Base-by-base conservation (phyloP, 2,888 invertebrate genomes). In the Meteorus cinctellus region DNA sequence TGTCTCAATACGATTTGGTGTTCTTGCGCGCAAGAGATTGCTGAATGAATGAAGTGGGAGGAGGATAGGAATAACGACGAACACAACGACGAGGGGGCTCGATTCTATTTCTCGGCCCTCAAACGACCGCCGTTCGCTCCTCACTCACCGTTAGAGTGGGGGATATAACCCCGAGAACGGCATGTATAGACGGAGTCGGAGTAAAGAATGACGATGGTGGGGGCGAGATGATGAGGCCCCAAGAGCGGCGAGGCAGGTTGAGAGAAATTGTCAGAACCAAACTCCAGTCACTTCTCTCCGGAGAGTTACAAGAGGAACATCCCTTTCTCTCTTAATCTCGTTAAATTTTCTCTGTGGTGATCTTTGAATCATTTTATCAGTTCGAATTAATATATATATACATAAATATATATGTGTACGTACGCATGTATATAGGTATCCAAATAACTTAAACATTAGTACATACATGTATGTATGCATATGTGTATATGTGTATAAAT, bases 181-280 rank as follows among this genome's bases (percentile, higher is more conserved):
- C 19, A 19, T 8, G 19, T n/a, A 19, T 19, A 24, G 55, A 55
- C 48, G 14, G n/a, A n/a, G 55, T 19, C 6, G n/a, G 67, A 48
- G 72, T 51, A 31, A 14, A 59, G 55, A 66, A 66, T 60, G 48
- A 34, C 63, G 45, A 48, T 74, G 78, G 79, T 75, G 78, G 81
- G 77, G 81, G 81, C 82, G 81, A 81, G 85, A 85, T 83, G 85
- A 86, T 84, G 84, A 81, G 82, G 79, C 78, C 78, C 78, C 78
- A 81, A 68, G 36, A 45, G 34, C 65, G 74, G 48, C 73, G 63
- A 72, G 60, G 82, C 84, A 83, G 85, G 79, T 82, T 81, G 81
- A 85, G 86, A 86, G 85, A 84, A 86, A 84, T 84, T 84, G 83
- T 85, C 83, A 82, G 85, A 83, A 79, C 80, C 81, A 76, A 75